phyloP scores from a whole-genome alignment of 1,140 invertebrate genomes.

The Ruditapes philippinarum region DNA sequence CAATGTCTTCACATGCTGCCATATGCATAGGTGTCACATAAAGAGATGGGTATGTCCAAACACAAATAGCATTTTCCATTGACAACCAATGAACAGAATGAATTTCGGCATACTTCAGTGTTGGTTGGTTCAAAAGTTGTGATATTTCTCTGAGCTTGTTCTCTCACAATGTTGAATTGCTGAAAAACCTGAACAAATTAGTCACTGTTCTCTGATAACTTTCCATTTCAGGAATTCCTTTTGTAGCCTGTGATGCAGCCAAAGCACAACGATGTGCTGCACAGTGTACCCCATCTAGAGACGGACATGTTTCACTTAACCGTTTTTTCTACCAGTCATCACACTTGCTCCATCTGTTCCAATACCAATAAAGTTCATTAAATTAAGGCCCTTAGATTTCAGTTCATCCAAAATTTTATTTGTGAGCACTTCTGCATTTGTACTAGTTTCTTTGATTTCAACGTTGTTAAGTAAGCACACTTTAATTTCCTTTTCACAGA shows the following conservation, averaged over 20 bases:
- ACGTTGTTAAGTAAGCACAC: neutral
- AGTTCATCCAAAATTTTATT: neutral
- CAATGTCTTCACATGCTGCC: neutral
- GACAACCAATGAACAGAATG: conserved; percentile 11
- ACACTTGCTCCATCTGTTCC: conserved; percentile 51
- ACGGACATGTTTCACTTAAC: conserved; percentile 6
- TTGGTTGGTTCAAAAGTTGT: neutral
- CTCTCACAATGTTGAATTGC: neutral
- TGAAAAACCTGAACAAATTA: conserved; percentile 56
- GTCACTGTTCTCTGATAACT: conserved; percentile 18
- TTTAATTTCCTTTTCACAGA: neutral
- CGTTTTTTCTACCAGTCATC: conserved; percentile 28
- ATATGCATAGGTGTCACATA: neutral
- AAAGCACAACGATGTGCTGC: conserved; percentile 57
- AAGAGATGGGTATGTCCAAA: conserved; percentile 9
- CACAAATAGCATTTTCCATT: neutral
- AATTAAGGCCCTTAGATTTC: neutral
- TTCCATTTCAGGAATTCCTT: neutral
- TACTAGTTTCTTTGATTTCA: neutral
- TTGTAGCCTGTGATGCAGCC: conserved; percentile 57
- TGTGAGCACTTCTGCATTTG: conserved; percentile 23
- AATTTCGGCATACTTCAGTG: conserved; percentile 17
- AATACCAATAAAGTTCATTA: conserved; percentile 6
- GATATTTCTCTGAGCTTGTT: conserved; percentile 6
- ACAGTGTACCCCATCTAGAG: conserved; percentile 51